Conservation (phyloP, 2,888 invertebrate species). For the Leptinotarsa haldemani region DNA sequence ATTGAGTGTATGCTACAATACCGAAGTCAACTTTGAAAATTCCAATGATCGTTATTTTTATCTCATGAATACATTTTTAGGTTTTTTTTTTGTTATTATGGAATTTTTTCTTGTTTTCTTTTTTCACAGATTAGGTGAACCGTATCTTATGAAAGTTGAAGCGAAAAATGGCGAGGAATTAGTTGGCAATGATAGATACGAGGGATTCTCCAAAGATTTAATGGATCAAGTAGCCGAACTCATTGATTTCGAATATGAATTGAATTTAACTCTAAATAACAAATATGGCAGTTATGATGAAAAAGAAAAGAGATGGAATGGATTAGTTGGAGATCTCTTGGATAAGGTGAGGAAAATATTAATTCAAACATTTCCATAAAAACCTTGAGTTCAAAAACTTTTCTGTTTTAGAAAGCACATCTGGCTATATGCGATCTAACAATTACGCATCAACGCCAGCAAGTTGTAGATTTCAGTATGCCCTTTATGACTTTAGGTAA, state of each 20-base stretch:
- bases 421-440: constrained; percentile 96
- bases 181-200: constrained; percentile 81
- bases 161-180: constrained; percentile 68
- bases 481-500: constrained; percentile 93
- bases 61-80: no score
- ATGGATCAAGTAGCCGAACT: constrained; percentile 66
- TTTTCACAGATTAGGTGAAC: constrained; percentile 72
- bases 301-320: constrained; percentile 80
- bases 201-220: constrained; percentile 92
- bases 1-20: no score
- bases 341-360: constrained; percentile 72
- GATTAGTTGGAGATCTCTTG: constrained; percentile 78
- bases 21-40: no score
- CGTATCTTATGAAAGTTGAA: constrained; percentile 72
- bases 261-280: constrained; percentile 76
- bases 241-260: constrained; percentile 57
- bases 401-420: constrained; percentile 84
- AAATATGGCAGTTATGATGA: constrained; percentile 76
- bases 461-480: constrained; percentile 93
- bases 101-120: not conserved
- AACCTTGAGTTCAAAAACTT: not conserved
- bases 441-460: constrained; percentile 89
- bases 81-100: no score
- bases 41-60: no score
- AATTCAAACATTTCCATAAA: no score